Conservation (phyloP, 2,113 vertebrate species). For the Chrysemys picta region DNA sequence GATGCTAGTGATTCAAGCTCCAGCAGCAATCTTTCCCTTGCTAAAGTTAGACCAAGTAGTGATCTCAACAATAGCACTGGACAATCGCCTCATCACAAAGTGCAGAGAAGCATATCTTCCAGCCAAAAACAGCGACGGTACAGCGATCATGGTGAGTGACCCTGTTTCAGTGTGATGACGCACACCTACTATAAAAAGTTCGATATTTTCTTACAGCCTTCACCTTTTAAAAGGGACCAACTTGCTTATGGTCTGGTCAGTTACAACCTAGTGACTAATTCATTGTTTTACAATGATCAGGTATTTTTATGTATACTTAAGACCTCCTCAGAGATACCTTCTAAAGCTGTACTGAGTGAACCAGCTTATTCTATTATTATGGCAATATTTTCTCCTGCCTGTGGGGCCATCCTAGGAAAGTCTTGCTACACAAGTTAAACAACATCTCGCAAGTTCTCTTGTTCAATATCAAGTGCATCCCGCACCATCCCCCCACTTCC, state of each 20-base stretch:
- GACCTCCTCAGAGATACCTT: not conserved
- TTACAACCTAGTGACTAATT: not conserved
- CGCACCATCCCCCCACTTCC: constrained; percentile 15
- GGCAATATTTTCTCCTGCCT: constrained; percentile 1
- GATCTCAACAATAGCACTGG: constrained; percentile 92
- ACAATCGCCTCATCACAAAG: constrained; percentile 96
- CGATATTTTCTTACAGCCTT: accelerated
- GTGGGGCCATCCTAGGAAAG: not conserved
- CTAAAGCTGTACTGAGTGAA: not conserved
- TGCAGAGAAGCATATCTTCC: constrained; percentile 93
- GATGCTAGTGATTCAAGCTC: constrained; percentile 95
- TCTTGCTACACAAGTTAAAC: constrained; percentile 24
- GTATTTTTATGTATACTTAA: not conserved
- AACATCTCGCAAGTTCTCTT: constrained; percentile 26
- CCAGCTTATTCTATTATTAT: not conserved
- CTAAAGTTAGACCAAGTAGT: constrained; percentile 92
- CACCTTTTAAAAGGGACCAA: not conserved
- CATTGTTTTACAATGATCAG: not conserved
- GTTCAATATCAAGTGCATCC: constrained; percentile 7
- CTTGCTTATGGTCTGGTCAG: not conserved
- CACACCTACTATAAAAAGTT: not conserved
- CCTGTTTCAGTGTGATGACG: not conserved
- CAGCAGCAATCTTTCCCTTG: constrained; percentile 94
- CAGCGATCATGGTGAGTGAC: constrained; percentile 94
- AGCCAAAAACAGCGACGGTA: constrained; percentile 96